phyloP scores from a whole-genome alignment of 2,797 vertebrate species.

The Acrossocheilus wenchowensis region DNA sequence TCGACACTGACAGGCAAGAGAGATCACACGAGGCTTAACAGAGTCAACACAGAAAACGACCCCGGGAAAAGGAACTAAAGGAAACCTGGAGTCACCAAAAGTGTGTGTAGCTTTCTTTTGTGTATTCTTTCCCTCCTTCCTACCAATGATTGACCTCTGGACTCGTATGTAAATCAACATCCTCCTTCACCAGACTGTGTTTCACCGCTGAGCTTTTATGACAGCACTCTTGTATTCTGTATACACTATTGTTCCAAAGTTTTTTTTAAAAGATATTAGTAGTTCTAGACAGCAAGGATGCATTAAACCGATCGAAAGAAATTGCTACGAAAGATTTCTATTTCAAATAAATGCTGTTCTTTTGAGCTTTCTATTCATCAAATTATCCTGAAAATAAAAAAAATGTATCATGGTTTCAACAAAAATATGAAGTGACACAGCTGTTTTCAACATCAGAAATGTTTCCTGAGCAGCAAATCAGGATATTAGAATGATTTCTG shows the following conservation, averaged over 20 bases:
- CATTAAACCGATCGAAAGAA: neutral
- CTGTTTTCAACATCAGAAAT: neutral
- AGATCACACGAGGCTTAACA: slow-evolving; percentile 46
- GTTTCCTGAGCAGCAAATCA: neutral
- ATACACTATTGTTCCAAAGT: neutral
- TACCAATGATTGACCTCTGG: slow-evolving; percentile 53
- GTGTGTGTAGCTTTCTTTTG: slow-evolving; percentile 23
- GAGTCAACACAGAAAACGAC: slow-evolving; percentile 40
- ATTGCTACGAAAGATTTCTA: neutral
- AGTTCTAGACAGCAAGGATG: neutral
- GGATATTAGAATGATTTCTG: neutral
- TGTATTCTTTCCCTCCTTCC: slow-evolving; percentile 27
- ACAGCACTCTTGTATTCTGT: neutral
- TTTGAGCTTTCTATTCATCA: neutral
- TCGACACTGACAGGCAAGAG: neutral
- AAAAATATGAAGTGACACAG: neutral
- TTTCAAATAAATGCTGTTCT: neutral
- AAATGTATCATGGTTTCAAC: neutral
- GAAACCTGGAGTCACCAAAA: slow-evolving; percentile 6
- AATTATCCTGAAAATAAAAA: neutral
- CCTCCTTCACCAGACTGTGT: slow-evolving; percentile 15
- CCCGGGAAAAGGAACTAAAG: neutral
- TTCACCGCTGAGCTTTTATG: neutral
- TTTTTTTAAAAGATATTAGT: neutral
- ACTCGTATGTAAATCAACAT: slow-evolving; percentile 57